phyloP scores from a whole-genome alignment of 2,797 vertebrate species.

The Hybognathus amarus region DNA sequence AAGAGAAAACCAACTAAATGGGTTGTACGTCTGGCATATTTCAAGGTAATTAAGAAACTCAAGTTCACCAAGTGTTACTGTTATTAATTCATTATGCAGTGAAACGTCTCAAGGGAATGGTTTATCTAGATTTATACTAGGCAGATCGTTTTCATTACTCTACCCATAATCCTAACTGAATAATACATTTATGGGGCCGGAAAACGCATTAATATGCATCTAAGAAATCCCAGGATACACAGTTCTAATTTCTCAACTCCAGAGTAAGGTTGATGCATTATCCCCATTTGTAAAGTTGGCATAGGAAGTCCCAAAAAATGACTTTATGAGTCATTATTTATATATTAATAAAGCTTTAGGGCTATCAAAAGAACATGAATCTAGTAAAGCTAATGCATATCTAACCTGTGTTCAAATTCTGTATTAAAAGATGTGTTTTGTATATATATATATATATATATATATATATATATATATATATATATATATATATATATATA shows the following conservation, averaged over 20 bases:
- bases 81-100: slow-evolving; percentile 58
- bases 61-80: slow-evolving; percentile 41
- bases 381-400: too few species aligned
- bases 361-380: too few species aligned
- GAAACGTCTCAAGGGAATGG: slow-evolving; percentile 61
- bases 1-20: slow-evolving; percentile 35
- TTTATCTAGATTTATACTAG: slow-evolving; percentile 60
- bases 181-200: slow-evolving; percentile 50
- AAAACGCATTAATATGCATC: slow-evolving; percentile 55
- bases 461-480: too few species aligned
- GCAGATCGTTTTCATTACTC: slow-evolving; percentile 57
- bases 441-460: too few species aligned
- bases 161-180: slow-evolving; percentile 50
- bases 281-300: slow-evolving; percentile 39
- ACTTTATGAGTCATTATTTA: not conserved
- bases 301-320: slow-evolving; percentile 9
- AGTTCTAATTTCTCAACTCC: not conserved
- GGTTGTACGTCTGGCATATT: slow-evolving; percentile 48
- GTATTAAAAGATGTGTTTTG: too few species aligned
- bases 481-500: too few species aligned
- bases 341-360: too few species aligned
- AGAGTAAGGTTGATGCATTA: slow-evolving; percentile 24
- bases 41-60: slow-evolving; percentile 54
- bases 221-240: slow-evolving; percentile 24
- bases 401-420: too few species aligned